phyloP scores from a whole-genome alignment of 2,797 vertebrate genomes.

The Eupleurogrammus muticus region DNA sequence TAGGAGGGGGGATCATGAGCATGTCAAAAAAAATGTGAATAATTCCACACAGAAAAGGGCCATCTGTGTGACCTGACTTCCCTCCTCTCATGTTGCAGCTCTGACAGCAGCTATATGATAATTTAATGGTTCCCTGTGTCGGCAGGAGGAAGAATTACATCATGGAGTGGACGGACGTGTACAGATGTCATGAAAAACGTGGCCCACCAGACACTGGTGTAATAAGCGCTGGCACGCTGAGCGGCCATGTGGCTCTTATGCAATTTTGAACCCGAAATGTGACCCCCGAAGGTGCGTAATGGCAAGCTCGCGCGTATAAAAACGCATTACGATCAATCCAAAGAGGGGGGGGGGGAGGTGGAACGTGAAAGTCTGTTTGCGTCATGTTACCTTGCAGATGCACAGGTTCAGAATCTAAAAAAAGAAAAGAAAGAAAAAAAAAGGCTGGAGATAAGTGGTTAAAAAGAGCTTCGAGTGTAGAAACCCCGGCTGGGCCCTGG shows the following conservation, averaged over 20 bases:
- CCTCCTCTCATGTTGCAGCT: conserved; percentile 26
- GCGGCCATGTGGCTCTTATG: conserved; percentile 50
- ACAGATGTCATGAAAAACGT: conserved; percentile 65
- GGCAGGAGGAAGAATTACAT: conserved; percentile 65
- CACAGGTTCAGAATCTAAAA: neutral
- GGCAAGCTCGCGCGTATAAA: neutral
- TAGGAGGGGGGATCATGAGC: conserved; percentile 6
- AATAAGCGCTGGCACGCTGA: conserved; percentile 37
- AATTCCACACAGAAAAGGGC: conserved; percentile 18
- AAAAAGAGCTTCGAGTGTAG: conserved; percentile 2
- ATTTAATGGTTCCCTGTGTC: conserved; percentile 54
- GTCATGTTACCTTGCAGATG: neutral
- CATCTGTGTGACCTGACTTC: conserved; percentile 54
- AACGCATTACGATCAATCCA: neutral
- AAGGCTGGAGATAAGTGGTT: neutral
- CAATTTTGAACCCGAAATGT: conserved; percentile 3
- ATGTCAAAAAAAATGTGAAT: conserved; percentile 7
- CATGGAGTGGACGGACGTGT: conserved; percentile 49
- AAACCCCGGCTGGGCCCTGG: conserved; percentile 10
- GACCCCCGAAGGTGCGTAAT: neutral
- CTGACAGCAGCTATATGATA: conserved; percentile 52
- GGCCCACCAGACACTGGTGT: conserved; percentile 44
- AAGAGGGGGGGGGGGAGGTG: too few species aligned
- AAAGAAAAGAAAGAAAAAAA: too few species aligned
- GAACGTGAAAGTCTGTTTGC: neutral